Conservation (phyloP, 92 coral and sea anemone species). For the Pocillopora meandrina region DNA sequence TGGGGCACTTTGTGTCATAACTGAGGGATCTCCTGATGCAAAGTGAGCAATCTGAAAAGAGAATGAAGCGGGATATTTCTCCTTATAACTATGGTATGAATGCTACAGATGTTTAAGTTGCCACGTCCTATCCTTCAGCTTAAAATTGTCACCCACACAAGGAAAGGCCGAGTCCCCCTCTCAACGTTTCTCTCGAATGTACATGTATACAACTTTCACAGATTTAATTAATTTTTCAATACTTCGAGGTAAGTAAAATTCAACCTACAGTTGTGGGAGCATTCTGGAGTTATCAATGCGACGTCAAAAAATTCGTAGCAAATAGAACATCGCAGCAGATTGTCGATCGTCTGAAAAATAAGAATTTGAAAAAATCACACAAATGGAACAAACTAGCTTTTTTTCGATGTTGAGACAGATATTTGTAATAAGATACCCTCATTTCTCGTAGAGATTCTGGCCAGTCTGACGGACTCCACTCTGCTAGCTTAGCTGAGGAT, state of each 20-base stretch:
- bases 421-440: constrained; percentile 57
- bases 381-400: background rate
- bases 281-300: constrained; percentile 82
- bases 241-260: background rate
- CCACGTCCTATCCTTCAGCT: too few species aligned
- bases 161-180: too few species aligned
- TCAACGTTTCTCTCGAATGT: too few species aligned
- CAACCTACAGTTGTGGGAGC: constrained; percentile 92
- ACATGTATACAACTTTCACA: too few species aligned
- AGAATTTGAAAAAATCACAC: background rate
- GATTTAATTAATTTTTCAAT: too few species aligned
- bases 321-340: constrained; percentile 86
- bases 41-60: constrained; percentile 77
- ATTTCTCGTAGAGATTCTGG: constrained; percentile 83
- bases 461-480: constrained; percentile 92
- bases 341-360: constrained; percentile 78
- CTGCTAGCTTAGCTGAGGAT: constrained; percentile 41
- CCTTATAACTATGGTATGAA: too few species aligned
- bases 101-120: too few species aligned
- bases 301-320: constrained; percentile 86
- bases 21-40: constrained; percentile 84
- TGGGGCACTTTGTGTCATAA: constrained; percentile 77
- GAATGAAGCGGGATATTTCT: background rate
- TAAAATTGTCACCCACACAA: too few species aligned
- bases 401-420: background rate